Evolutionary conservation across 2,797 vertebrate genomes (phyloP), one percentile per base, ranked within the genome.

Genomic region (Antennarius maculatus): DNA sequence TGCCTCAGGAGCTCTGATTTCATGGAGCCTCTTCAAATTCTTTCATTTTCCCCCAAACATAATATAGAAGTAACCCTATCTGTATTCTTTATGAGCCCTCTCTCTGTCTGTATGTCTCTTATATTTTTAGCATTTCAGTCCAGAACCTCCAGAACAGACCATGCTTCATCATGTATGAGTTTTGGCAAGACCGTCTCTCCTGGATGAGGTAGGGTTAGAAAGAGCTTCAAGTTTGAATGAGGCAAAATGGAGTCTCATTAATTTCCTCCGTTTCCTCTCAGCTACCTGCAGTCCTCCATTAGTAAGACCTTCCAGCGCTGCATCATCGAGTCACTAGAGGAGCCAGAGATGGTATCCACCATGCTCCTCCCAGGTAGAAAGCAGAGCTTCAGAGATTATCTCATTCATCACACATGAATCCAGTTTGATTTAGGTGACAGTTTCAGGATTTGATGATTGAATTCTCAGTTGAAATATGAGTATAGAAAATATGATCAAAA

Each of bases 361-460:
- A 96, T 97, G 94, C 93, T 96, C 5, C 95, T 98, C 66, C 96
- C 96, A 95, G 96, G 96, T 98, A 86, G 6, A 34, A 39, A 52
- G 42, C 23, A 31, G 34, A 57, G 0, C 18, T 27, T n/a, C 41
- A 16, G 54, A 49, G 8, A 27, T 28, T 3, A 60, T 45, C 23
- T 39, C 43, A n/a, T 28, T 4, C 34, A 46, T 6, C 39, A 46
- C 59, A 57, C 54, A 60, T 5, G 0, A 59, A 55, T 43, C n/a
- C 61, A 42, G 28, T 11, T 16, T 65, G 6, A 17, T 29, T 51
- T 17, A 14, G 10, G 18, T 2, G 6, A 43, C 7, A 12, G 8
- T 34, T 54, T 39, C 18, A 34, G 16, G 2, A 60, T 61, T 28
- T 16, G 8, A 39, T 55, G 7, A 46, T 55, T 34, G 12, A 23